These are phyloP conservation scores for Tychaedon coryphoeus DNA, from an alignment of 2,113 vertebrate genomes.

Conservation along the genomic window DNA sequence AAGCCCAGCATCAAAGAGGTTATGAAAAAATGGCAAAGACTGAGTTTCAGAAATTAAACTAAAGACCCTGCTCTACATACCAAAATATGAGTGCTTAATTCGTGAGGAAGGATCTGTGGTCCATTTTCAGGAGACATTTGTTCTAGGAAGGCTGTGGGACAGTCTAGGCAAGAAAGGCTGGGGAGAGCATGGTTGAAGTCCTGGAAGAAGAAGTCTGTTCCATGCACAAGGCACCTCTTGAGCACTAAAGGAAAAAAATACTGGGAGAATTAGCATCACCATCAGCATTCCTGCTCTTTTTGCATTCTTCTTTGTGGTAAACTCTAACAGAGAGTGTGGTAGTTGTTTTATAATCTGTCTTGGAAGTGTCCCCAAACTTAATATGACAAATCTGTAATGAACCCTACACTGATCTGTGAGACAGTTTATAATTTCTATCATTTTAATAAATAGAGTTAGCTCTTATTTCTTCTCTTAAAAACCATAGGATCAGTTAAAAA, in stretches of 20 bases:
- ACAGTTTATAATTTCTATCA: background rate
- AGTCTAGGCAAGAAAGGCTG: background rate
- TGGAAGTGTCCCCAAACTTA: background rate
- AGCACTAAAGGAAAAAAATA: background rate
- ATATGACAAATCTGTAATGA: background rate
- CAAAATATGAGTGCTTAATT: background rate
- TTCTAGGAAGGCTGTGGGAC: background rate
- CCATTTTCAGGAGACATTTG: background rate
- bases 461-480: background rate
- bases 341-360: background rate
- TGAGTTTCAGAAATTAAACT: background rate
- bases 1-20: background rate
- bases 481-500: rapidly evolving
- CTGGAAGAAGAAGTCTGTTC: background rate
- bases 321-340: background rate
- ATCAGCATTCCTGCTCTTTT: background rate
- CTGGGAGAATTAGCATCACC: background rate
- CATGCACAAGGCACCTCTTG: background rate
- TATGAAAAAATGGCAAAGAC: background rate
- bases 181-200: background rate
- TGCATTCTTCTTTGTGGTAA: background rate
- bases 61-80: background rate
- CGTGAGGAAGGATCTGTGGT: background rate
- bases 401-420: background rate
- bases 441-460: background rate